Evolutionary conservation across 2,888 invertebrate species (phyloP), one percentile per base, ranked within the genome.

Genomic region (Enchytraeus crypticus): DNA sequence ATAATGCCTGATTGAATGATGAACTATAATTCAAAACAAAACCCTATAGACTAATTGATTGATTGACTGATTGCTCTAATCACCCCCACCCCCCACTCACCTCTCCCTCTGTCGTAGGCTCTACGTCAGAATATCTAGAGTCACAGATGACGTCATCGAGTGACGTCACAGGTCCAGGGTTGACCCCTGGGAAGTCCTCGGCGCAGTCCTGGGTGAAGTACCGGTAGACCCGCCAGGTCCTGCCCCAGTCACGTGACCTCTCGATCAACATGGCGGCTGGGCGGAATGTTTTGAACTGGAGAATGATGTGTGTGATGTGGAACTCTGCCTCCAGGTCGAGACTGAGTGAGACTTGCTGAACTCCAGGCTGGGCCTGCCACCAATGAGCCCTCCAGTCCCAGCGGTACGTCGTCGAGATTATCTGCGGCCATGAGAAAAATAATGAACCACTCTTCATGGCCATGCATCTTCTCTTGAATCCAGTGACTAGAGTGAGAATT

Each of bases 291-390:
- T 95, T 93, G 79, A 97, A 99, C 49, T 88, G 89, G 77, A 97
- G 95, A 70, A 98, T 92, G 74, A 97, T 85, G 83, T 99, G 98
- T 1, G 98, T 98, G 77, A 99, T 92, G 81, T 97, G 97, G 80
- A 99, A 99, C 81, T 98, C 97, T 0, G 97, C 95, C 80, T 98
- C 97, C 79, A 98, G 84, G 77, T 98, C 90, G 69, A 99, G 82
- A 76, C 88, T 89, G 70, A 99, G 87, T 58, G 87, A 87, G 11
- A 93, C 96, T 78, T 92, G 88, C 81, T 96, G 92, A 71, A 87
- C 86, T 45, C 98, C 97, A 79, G 96, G 97, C 81, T 93, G 91
- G 1, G 96, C 92, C 77, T 99, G 98, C 97, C 97, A 99, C 97
- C 98, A 98, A 5, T 61, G 47, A 3, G 60, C 55, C 34, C 70